Evolutionary conservation across 2,888 invertebrate genomes (phyloP), one percentile per base, ranked within the genome.

Genomic region (Pollenia amentaria): DNA sequence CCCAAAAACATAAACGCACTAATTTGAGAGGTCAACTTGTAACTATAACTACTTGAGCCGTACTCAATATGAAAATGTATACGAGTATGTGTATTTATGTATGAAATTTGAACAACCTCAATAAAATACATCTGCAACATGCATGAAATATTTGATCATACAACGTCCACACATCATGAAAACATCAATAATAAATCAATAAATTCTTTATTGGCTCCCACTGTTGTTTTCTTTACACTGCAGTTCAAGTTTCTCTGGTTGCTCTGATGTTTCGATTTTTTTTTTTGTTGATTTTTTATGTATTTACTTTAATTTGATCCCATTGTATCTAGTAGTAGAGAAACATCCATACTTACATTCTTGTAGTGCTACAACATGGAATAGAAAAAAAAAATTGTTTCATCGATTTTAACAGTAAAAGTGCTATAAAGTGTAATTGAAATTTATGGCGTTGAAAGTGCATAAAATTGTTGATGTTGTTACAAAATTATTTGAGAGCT

Each of bases 351-450:
- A 14, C 16, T 16, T 48, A 48, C 40, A 60, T 57, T 16, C 44
- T 70, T 29, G 16, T 29, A 53, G 21, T 53, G 29, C 29, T 29
- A 12, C 10, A 70, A 76, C 69, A 77, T 64, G 42, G 11, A 29
- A 62, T 18, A 67, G 48, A 80, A 76, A 79, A 65, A 79, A 29
- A 29, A 29, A 29, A 29, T 29, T 29, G 29, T 80, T 86, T 80
- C 83, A 75, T 69, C 69, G 75, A 86, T 86, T 79, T 83, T 79
- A 79, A 87, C 84, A 87, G 84, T 91, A 91, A 91, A 90, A 91
- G 91, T 90, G 91, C 89, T 89, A 89, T 90, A 90, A 91, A 91
- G 89, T 90, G 91, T 91, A 91, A 92, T 91, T 91, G 90, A 91
- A 91, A 91, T 91, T 91, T 91, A 91, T 92, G 89, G 91, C 89